phyloP scores from a whole-genome alignment of 92 coral and sea anemone genomes.

The Epizoanthus fatuus region DNA sequence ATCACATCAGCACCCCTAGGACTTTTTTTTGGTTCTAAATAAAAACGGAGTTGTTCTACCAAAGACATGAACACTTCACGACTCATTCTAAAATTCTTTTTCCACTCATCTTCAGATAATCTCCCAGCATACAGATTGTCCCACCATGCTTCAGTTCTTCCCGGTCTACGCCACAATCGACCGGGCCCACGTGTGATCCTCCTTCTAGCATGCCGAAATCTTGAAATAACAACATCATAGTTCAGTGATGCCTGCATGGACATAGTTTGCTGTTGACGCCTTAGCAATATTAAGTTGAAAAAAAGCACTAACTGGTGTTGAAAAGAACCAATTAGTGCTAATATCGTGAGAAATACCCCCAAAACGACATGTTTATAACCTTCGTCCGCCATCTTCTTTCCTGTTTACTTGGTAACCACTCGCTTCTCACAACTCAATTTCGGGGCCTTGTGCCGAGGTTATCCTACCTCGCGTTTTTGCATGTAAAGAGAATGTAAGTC shows the following conservation, averaged over 20 bases:
- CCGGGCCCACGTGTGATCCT: too few species aligned
- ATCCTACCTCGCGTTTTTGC: too few species aligned
- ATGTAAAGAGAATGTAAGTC: too few species aligned
- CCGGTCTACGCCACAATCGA: too few species aligned
- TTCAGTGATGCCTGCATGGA: constrained; percentile 30
- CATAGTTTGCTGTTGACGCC: constrained; percentile 32
- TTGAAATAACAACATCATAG: constrained; percentile 21
- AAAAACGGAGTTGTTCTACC: constrained; percentile 23
- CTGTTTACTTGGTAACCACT: background rate
- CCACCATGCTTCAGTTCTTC: background rate
- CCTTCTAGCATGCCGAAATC: background rate
- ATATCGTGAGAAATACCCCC: constrained; percentile 6
- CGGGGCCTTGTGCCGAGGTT: background rate
- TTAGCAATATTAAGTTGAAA: constrained; percentile 16
- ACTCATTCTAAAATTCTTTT: background rate
- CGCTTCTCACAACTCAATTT: background rate
- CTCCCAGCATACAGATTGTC: background rate
- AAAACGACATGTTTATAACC: constrained; percentile 9
- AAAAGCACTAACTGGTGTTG: constrained; percentile 36
- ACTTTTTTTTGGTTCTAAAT: background rate
- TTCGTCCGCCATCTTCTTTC: constrained; percentile 33
- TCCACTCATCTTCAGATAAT: constrained; percentile 6
- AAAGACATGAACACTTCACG: constrained; percentile 20
- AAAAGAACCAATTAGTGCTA: constrained; percentile 11
- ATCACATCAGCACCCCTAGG: constrained; percentile 1